Conservation (phyloP, 1,140 invertebrate species). For the Lucilia cuprina region DNA sequence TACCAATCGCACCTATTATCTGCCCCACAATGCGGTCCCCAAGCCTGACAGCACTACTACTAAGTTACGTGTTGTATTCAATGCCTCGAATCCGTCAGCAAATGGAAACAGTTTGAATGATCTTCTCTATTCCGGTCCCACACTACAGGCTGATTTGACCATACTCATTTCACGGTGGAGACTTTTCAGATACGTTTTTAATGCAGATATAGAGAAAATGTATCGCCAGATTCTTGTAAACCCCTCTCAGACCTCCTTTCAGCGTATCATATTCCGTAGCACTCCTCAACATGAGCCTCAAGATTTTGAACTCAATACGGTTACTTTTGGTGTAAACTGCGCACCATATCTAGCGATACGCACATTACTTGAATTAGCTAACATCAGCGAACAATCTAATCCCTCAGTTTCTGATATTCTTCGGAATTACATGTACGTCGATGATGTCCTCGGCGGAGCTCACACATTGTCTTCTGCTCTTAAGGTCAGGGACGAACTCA, state of each 20-base stretch:
- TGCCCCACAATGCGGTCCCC: slow-evolving; percentile 36
- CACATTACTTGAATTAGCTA: background rate
- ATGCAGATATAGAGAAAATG: slow-evolving; percentile 50
- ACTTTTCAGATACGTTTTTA: slow-evolving; percentile 46
- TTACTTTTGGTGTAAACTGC: too few relatives aligned
- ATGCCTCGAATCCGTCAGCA: slow-evolving; percentile 44
- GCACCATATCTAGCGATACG: too few relatives aligned
- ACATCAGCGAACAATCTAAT: background rate
- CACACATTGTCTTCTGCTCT: background rate
- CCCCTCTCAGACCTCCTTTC: background rate
- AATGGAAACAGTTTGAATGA: slow-evolving; percentile 52
- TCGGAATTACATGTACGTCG: background rate
- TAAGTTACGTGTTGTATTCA: slow-evolving; percentile 51
- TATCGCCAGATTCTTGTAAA: slow-evolving; percentile 61
- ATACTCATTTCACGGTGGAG: slow-evolving; percentile 58
- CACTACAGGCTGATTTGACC: slow-evolving; percentile 52
- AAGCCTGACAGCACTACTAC: too few relatives aligned
- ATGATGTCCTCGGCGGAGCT: background rate
- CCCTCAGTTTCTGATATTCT: background rate
- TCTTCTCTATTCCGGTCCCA: slow-evolving; percentile 50
- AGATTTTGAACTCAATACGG: background rate
- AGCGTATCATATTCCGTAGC: background rate
- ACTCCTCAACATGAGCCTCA: background rate
- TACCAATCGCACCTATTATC: background rate
- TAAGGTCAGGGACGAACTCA: background rate